These are phyloP conservation scores for Struthio camelus DNA, from an alignment of 2,113 vertebrate genomes.

Conservation along the genomic window DNA sequence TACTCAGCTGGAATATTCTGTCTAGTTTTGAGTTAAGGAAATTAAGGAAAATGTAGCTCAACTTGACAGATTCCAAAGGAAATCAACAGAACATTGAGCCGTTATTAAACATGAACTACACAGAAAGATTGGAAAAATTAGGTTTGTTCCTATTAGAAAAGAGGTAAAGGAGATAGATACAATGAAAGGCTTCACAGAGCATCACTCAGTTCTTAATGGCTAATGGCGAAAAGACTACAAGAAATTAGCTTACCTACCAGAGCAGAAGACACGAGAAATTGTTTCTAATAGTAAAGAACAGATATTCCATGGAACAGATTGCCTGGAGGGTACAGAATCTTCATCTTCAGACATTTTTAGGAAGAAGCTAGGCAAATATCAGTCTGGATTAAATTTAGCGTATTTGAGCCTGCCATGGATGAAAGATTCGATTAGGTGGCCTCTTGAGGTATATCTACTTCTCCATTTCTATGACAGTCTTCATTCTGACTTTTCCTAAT, in stretches of 20 bases:
- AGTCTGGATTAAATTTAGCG: conserved; percentile 3
- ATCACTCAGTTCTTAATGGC: not conserved
- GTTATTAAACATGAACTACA: not conserved
- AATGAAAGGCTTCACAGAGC: not conserved
- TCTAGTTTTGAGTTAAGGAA: not conserved
- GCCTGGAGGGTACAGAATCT: not conserved
- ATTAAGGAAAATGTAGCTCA: not conserved
- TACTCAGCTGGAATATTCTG: not conserved
- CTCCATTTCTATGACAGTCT: not conserved
- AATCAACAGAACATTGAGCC: not conserved
- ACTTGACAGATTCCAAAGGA: not conserved
- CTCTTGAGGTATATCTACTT: not conserved
- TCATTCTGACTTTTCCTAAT: conserved; percentile 31
- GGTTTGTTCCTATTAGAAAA: not conserved
- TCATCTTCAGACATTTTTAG: not conserved
- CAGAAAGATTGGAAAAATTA: not conserved
- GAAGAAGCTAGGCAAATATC: not conserved
- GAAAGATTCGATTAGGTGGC: conserved; percentile 6
- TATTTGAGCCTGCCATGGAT: not conserved
- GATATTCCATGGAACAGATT: not conserved
- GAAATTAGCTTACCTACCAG: not conserved
- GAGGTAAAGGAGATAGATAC: not conserved
- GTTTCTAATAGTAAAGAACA: not conserved
- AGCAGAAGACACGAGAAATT: not conserved
- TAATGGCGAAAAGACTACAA: not conserved